These are phyloP conservation scores for Mola mola DNA, from an alignment of 2,113 vertebrate species.

Conservation along the genomic window DNA sequence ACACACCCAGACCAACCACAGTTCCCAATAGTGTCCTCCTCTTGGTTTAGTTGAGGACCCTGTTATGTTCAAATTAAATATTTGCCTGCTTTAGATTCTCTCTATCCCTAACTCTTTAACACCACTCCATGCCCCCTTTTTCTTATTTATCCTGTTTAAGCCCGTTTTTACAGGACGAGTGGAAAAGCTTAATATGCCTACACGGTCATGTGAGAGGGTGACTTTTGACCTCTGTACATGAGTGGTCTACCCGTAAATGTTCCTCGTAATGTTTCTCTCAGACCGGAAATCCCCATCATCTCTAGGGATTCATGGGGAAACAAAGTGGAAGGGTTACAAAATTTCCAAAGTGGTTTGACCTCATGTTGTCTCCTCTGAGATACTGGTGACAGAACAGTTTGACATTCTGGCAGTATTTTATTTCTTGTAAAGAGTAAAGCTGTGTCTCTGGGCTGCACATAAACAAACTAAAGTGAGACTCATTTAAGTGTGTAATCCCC, in stretches of 20 bases:
- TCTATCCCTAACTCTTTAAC: conserved; percentile 60
- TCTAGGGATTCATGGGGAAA: conserved; percentile 21
- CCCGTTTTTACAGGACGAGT: conserved; percentile 9
- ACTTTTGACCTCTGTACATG: conserved; percentile 45
- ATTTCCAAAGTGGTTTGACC: conserved; percentile 16
- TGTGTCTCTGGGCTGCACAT: too few species aligned
- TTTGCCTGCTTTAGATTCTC: conserved; percentile 55
- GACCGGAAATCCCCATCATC: conserved; percentile 32
- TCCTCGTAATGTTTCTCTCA: conserved; percentile 27
- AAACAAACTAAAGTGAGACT: too few species aligned
- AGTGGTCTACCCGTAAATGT: conserved; percentile 46
- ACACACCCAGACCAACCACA: conserved; percentile 10
- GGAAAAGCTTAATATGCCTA: conserved; percentile 33
- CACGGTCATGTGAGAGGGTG: conserved; percentile 29
- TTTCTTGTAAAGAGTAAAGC: too few species aligned
- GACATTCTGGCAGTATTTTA: too few species aligned
- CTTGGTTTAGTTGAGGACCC: conserved; percentile 25
- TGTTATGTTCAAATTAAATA: conserved; percentile 60
- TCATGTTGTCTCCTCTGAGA: conserved; percentile 30
- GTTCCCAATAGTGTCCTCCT: conserved; percentile 17
- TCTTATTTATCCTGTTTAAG: conserved; percentile 13
- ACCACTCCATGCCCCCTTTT: conserved; percentile 8
- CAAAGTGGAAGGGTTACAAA: conserved; percentile 11
- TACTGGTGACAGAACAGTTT: neutral
- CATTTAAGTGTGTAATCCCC: too few species aligned